Conservation (phyloP, 2,888 invertebrate genomes). For the Phymatocera aterrima region DNA sequence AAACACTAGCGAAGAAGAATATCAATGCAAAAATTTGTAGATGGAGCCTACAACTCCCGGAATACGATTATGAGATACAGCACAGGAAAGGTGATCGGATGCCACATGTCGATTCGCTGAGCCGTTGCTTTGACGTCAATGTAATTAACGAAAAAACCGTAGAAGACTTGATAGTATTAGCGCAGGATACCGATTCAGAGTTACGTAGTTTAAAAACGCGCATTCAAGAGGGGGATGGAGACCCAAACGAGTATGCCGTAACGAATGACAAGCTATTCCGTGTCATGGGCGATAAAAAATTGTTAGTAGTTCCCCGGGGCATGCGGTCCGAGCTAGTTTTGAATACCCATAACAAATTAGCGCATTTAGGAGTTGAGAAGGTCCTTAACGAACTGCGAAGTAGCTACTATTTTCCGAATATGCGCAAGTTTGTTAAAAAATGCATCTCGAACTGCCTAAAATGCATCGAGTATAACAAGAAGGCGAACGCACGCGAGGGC, state of each 20-base stretch:
- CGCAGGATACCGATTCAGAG: neutral
- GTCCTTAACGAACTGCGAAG: slow-evolving; percentile 6
- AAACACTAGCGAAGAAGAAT: slow-evolving; percentile 51
- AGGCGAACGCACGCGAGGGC: slow-evolving; percentile 36
- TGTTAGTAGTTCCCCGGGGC: slow-evolving; percentile 42
- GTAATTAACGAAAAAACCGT: slow-evolving; percentile 11
- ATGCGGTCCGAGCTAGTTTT: slow-evolving; percentile 28
- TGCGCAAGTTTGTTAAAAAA: slow-evolving; percentile 37
- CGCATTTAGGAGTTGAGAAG: slow-evolving; percentile 46
- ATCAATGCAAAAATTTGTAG: slow-evolving; percentile 49
- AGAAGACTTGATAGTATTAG: neutral
- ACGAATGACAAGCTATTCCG: neutral
- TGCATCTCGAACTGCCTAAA: slow-evolving; percentile 48
- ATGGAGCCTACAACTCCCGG: slow-evolving; percentile 50
- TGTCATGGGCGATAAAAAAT: slow-evolving; percentile 2
- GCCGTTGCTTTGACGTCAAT: slow-evolving; percentile 40
- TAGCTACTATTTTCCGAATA: slow-evolving; percentile 49
- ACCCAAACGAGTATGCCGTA: neutral
- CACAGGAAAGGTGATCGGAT: slow-evolving; percentile 50
- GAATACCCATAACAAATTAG: slow-evolving; percentile 33
- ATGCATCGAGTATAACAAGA: slow-evolving; percentile 43
- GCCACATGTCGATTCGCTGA: slow-evolving; percentile 50
- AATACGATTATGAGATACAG: slow-evolving; percentile 49
- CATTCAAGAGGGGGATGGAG: neutral
- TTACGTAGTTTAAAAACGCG: neutral